These are phyloP conservation scores for Chaetodon auriga DNA, from an alignment of 2,113 vertebrate species.

Conservation along the genomic window DNA sequence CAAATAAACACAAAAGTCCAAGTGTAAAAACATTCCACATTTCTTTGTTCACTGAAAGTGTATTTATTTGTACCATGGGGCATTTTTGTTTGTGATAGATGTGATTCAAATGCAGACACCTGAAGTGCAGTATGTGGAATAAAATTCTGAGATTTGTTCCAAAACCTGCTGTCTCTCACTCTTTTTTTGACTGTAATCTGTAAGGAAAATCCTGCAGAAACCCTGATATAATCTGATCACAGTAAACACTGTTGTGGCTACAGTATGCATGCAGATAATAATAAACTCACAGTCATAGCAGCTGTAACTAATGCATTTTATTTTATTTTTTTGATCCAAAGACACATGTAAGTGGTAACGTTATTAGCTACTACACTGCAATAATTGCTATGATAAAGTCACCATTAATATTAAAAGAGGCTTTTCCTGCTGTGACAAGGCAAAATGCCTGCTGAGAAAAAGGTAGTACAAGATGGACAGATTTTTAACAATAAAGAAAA, in stretches of 20 bases:
- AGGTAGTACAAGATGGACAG: background rate
- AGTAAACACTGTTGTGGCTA: background rate
- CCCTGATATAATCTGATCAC: background rate
- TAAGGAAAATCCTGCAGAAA: background rate
- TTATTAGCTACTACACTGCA: background rate
- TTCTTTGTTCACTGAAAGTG: slow-evolving; percentile 74
- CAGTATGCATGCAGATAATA: background rate
- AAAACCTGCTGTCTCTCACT: slow-evolving; percentile 10
- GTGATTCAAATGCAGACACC: slow-evolving; percentile 79
- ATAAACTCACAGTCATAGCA: background rate
- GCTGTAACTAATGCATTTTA: background rate
- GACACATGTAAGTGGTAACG: background rate
- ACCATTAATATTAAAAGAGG: background rate
- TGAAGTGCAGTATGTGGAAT: slow-evolving; percentile 84
- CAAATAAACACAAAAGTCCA: slow-evolving; percentile 64
- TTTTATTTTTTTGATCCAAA: too few species aligned
- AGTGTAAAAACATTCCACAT: slow-evolving; percentile 74
- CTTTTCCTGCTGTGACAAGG: background rate
- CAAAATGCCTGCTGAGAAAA: background rate
- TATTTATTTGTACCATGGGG: slow-evolving; percentile 77
- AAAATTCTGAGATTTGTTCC: slow-evolving; percentile 75
- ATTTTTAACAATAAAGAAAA: background rate
- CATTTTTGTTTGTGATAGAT: slow-evolving; percentile 83
- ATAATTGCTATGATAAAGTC: background rate
- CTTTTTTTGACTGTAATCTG: background rate